Evolutionary conservation across 2,797 vertebrate species (phyloP).

Genomic region (Rhabdophis nuchalis): DNA sequence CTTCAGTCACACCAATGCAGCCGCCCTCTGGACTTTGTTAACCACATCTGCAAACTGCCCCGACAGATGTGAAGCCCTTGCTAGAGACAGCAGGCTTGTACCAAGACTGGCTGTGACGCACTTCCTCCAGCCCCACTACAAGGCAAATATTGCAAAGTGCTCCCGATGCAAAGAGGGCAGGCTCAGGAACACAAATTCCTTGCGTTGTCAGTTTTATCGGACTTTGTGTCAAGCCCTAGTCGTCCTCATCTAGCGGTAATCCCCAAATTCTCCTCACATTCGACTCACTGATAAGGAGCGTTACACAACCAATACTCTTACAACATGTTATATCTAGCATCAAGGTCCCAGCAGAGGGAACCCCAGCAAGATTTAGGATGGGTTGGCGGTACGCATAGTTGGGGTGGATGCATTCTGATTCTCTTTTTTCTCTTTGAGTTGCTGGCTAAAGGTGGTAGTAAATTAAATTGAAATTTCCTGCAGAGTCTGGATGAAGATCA

Average conservation of each 20-base stretch:
- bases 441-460: not conserved
- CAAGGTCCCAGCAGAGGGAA: not conserved
- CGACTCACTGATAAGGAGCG: not conserved
- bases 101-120: not conserved
- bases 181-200: not conserved
- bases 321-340: not conserved
- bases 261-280: not conserved
- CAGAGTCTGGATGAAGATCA: not conserved
- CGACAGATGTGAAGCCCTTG: not conserved
- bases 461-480: not conserved
- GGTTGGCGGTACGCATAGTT: not conserved
- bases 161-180: not conserved
- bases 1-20: not conserved
- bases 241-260: not conserved
- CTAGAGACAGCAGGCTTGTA: not conserved
- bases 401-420: not conserved
- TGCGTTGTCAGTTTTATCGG: not conserved
- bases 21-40: not conserved
- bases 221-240: not conserved
- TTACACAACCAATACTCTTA: not conserved
- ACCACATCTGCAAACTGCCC: not conserved
- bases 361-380: not conserved
- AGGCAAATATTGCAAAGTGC: not conserved
- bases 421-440: not conserved
- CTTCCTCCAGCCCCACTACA: not conserved